Evolutionary conservation across 2,797 vertebrate species (phyloP).

Genomic region (Neosilurus hyrtlii): DNA sequence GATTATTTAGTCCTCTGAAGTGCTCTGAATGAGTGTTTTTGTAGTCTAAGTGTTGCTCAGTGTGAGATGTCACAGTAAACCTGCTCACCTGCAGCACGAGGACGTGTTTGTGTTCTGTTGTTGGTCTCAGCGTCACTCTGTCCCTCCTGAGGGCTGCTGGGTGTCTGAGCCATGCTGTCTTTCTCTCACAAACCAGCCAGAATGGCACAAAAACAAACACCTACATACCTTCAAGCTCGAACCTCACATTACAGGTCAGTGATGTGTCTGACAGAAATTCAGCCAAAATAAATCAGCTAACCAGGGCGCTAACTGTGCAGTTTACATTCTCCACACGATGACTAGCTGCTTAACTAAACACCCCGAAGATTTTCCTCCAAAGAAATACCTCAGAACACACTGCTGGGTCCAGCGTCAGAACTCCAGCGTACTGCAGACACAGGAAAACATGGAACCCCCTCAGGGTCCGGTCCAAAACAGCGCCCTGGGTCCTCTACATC

Average conservation of each 20-base stretch:
- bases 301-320: not conserved
- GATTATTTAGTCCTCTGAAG: not conserved
- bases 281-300: not conserved
- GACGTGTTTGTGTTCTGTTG: conserved; percentile 20
- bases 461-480: not conserved
- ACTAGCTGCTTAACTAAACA: too few species aligned
- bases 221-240: not conserved
- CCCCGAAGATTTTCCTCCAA: too few species aligned
- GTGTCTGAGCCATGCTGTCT: conserved; percentile 56
- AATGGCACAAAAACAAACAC: not conserved
- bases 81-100: conserved; percentile 10
- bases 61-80: not conserved
- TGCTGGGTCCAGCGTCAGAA: not conserved
- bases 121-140: conserved; percentile 42
- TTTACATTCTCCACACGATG: not conserved
- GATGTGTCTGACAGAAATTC: not conserved
- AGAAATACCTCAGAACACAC: too few species aligned
- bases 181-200: not conserved
- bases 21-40: not conserved
- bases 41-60: not conserved
- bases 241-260: not conserved
- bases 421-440: not conserved
- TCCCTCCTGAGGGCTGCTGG: conserved; percentile 40
- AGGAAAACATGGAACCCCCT: not conserved
- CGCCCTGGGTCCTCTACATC: not conserved